Conservation (phyloP, 2,113 vertebrate species). For the Theristicus caerulescens region DNA sequence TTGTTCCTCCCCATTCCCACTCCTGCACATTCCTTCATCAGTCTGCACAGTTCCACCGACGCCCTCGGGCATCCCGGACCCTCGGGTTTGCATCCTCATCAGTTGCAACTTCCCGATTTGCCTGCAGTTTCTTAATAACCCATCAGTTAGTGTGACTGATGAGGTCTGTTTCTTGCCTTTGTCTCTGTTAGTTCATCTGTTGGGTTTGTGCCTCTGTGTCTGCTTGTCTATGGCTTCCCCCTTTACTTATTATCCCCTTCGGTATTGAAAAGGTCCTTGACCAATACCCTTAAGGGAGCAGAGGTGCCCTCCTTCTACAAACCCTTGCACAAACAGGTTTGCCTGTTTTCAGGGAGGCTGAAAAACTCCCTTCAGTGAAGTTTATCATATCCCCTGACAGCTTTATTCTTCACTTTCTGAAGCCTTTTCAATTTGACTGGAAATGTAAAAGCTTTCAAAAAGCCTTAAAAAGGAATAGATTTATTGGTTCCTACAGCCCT, state of each 20-base stretch:
- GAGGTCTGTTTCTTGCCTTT: background rate
- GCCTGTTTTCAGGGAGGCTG: background rate
- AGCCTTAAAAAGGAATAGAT: conserved; percentile 8
- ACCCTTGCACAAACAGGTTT: background rate
- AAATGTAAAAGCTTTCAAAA: conserved; percentile 36
- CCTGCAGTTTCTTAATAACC: background rate
- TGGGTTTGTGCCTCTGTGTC: background rate
- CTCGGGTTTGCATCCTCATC: background rate
- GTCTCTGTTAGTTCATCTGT: background rate
- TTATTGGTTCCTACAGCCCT: conserved; percentile 22
- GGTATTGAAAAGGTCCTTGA: background rate
- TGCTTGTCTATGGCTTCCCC: background rate
- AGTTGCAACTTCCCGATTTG: background rate
- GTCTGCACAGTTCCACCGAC: background rate
- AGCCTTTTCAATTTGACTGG: conserved; percentile 36
- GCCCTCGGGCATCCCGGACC: rapidly evolving
- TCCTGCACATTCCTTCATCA: background rate
- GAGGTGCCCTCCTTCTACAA: background rate
- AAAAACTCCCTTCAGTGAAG: background rate
- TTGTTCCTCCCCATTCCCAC: background rate
- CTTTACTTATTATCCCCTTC: background rate
- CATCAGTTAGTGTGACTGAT: background rate
- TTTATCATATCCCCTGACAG: background rate
- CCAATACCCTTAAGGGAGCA: background rate
- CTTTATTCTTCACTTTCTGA: conserved; percentile 43